These are phyloP conservation scores for Polydrusus cervinus DNA, from an alignment of 2,888 invertebrate species.

Conservation along the genomic window DNA sequence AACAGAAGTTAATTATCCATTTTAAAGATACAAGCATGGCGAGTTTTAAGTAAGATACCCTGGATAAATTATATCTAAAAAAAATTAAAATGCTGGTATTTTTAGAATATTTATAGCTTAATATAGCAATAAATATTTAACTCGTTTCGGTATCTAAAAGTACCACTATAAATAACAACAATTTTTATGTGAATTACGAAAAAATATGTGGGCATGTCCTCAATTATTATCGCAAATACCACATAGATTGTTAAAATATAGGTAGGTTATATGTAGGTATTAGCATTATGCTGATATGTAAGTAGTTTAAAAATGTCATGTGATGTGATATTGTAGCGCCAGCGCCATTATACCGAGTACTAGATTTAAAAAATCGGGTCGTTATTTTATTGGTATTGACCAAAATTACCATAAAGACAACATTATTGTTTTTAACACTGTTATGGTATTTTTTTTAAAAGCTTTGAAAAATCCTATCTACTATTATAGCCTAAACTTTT, in stretches of 20 bases:
- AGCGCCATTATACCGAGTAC: neutral
- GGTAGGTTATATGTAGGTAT: constrained; percentile 1
- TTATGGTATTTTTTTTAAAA: no score
- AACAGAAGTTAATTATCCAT: no score
- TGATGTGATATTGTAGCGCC: neutral
- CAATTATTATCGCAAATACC: constrained; percentile 40
- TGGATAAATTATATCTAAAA: constrained; percentile 3
- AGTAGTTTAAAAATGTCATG: constrained; percentile 14
- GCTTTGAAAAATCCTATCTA: no score
- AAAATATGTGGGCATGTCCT: constrained; percentile 41
- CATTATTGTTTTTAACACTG: no score
- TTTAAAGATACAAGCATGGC: no score
- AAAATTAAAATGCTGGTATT: neutral
- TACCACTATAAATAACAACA: constrained; percentile 12
- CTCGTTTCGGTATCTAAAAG: constrained; percentile 11
- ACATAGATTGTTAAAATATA: constrained; percentile 26
- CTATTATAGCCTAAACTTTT: no score
- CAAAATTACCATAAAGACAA: neutral
- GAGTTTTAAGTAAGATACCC: no score
- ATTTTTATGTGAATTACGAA: constrained; percentile 31
- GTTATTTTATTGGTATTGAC: neutral
- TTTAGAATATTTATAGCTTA: constrained; percentile 20
- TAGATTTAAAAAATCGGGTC: neutral
- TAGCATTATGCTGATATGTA: neutral
- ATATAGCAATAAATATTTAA: constrained; percentile 20